Conservation (phyloP, 2,797 vertebrate species). For the Coregonus suidteri region DNA sequence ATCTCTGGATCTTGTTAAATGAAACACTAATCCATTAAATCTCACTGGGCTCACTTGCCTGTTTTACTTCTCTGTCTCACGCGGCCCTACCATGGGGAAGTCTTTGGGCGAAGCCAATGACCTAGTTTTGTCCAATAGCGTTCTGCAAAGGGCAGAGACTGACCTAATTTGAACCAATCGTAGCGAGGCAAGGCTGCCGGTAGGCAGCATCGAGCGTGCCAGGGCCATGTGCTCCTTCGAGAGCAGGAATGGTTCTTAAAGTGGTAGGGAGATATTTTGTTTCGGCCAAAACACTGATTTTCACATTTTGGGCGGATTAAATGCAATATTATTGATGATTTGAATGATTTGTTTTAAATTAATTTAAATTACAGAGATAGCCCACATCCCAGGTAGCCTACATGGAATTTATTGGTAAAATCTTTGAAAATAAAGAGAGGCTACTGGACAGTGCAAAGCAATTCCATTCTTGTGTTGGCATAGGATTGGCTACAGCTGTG, state of each 20-base stretch:
- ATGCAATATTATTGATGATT: too few relatives aligned
- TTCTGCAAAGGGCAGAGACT: conserved; percentile 65
- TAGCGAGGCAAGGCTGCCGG: conserved; percentile 53
- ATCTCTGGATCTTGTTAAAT: conserved; percentile 29
- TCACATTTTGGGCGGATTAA: background rate
- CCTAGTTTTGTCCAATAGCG: conserved; percentile 87
- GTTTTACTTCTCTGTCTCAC: conserved; percentile 64
- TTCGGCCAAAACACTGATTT: background rate
- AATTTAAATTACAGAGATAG: too few relatives aligned
- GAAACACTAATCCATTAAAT: conserved; percentile 55
- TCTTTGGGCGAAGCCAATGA: conserved; percentile 83
- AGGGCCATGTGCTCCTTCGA: conserved; percentile 71
- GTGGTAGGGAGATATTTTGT: conserved; percentile 26
- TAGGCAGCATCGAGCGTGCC: conserved; percentile 75
- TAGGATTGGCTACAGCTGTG: background rate
- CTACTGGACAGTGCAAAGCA: background rate
- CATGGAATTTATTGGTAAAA: background rate
- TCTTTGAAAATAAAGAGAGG: background rate
- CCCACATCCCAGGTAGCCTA: background rate
- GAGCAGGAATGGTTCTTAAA: conserved; percentile 37
- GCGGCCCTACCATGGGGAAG: conserved; percentile 73
- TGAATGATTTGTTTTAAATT: too few relatives aligned
- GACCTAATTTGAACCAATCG: conserved; percentile 85
- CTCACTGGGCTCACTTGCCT: conserved; percentile 30
- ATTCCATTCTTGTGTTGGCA: background rate